Base-by-base conservation (phyloP, 2,888 invertebrate species). In the Ernsta delagoae region DNA sequence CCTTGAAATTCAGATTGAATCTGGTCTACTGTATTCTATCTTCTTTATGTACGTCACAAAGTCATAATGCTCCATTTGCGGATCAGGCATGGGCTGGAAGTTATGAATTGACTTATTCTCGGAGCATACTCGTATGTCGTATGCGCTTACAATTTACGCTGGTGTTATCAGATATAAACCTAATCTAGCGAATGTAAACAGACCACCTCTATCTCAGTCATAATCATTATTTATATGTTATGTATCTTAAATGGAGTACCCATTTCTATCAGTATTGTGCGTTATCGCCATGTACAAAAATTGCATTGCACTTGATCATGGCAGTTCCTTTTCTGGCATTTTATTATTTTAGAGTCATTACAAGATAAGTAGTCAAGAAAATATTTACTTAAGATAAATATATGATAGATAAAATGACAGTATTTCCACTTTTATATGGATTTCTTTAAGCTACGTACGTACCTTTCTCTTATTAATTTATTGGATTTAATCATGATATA, bases 131-230 rank as follows among this genome's bases (percentile, higher is more conserved):
- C 39, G 39, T 43, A 6, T 39, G 39, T 48, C n/a, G 59, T 60
- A 59, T 45, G 39, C 43, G 39, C 65, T 69, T 48, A 72, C 59
- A 69, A 41, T 68, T 70, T 70, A 74, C 70, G 70, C 59, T 71
- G 70, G 66, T 73, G 73, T 77, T 78, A 79, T 79, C 79, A 72
- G 78, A 5, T 39, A 39, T 78, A 75, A 75, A 11, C 43, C 43
- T 43, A 74, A 75, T 73, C 70, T 75, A 70, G 48, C 64, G 73
- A 76, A 78, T 78, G 83, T 87, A 87, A 88, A 86, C 82, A 86
- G 72, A 78, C 78, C 78, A 77, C 76, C 75, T 79, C 79, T 88
- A 87, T 86, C 85, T 56, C 43, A 61, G 61, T 62, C 68, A 56
- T 68, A 57, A 56, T 78, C 31, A 54, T 78, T 8, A 24, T 53